Conservation (phyloP, 2,113 vertebrate genomes). For the Amphiprion percula region DNA sequence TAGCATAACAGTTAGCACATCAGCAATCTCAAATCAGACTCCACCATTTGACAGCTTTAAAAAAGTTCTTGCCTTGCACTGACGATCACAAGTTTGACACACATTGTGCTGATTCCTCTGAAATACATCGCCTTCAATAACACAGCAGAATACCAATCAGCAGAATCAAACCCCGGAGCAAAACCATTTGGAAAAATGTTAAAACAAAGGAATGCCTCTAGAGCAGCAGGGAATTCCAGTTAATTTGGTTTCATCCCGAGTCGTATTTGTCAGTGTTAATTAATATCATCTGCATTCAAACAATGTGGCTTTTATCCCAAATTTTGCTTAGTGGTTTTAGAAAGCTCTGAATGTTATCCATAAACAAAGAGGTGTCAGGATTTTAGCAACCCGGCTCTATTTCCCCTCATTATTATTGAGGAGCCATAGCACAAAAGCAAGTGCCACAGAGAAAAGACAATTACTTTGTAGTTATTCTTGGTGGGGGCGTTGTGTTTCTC, state of each 20-base stretch:
- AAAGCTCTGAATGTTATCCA: background rate
- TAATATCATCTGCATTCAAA: background rate
- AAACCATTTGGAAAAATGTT: background rate
- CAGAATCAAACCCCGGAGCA: background rate
- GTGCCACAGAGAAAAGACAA: background rate
- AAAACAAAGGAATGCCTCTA: background rate
- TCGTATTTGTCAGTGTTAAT: background rate
- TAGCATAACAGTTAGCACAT: too few relatives aligned
- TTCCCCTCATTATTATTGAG: background rate
- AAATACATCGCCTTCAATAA: background rate
- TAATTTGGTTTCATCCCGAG: background rate
- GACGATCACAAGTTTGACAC: background rate
- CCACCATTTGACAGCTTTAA: background rate
- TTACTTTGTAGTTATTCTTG: background rate
- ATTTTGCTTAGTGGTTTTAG: background rate
- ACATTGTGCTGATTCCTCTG: background rate
- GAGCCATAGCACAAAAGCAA: background rate
- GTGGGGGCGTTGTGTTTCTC: too few relatives aligned
- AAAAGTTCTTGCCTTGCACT: background rate
- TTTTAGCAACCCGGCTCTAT: background rate
- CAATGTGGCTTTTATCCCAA: background rate
- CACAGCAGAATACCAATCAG: background rate
- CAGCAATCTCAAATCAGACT: too few relatives aligned
- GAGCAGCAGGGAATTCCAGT: background rate
- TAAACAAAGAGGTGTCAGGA: background rate